Conservation (phyloP, 2,113 vertebrate species). For the Carettochelys insculpta region DNA sequence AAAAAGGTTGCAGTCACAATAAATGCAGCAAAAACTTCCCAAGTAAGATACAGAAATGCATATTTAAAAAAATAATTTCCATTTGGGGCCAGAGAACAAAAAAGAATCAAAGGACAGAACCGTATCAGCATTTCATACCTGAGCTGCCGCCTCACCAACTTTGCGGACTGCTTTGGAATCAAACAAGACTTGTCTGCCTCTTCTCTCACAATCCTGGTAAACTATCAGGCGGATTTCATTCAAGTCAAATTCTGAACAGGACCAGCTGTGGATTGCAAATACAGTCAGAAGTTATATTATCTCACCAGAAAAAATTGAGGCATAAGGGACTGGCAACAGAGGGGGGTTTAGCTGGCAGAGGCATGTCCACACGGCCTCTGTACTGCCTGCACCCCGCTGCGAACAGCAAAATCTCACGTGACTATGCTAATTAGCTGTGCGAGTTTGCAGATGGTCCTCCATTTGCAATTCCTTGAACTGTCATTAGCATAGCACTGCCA, state of each 20-base stretch:
- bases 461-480: too few species aligned
- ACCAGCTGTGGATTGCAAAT: constrained; percentile 79
- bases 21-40: neutral
- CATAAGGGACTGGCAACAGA: too few species aligned
- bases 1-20: neutral
- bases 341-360: too few species aligned
- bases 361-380: too few species aligned
- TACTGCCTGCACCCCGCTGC: too few species aligned
- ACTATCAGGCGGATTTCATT: constrained; percentile 88
- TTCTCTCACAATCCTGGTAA: constrained; percentile 89
- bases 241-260: constrained; percentile 83
- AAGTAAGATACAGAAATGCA: neutral
- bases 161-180: constrained; percentile 88
- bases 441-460: too few species aligned
- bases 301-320: neutral
- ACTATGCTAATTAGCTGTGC: too few species aligned
- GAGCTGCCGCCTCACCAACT: constrained; percentile 72
- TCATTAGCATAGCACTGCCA: too few species aligned
- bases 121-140: constrained; percentile 72
- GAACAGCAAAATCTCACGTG: too few species aligned
- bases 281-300: neutral
- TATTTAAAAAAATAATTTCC: neutral
- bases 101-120: neutral
- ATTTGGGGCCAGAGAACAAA: neutral
- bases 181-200: constrained; percentile 88